Evolutionary conservation across 2,113 vertebrate species (phyloP), one percentile per base, ranked within the genome.

Genomic region (rabbit (Oryctolagus cuniculus)): DNA sequence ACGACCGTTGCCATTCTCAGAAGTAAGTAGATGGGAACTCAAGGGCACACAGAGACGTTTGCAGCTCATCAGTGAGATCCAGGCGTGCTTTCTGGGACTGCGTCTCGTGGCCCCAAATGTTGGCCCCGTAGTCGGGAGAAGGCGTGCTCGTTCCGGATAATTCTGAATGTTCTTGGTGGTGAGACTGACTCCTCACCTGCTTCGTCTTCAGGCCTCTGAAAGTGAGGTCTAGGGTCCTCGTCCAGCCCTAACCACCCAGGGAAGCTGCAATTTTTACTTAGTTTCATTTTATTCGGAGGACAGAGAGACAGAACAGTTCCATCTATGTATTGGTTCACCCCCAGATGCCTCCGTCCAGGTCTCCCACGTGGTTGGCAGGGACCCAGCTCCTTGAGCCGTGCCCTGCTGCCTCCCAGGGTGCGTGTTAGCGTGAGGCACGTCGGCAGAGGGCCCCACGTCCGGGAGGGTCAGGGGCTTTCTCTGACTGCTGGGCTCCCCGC

Each of bases 231-330:
- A 9, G 73, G 84, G 8, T 13, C n/a, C 36, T 2, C n/a, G 25
- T 27, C 29, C 36, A 10, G 0, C 77, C 51, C 55, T 38, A 10
- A 9, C 25, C 6, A 0, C n/a, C 69, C 19, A 0, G 11, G 16
- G 12, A 17, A 58, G 55, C 19, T 58, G 19, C 15, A 58, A 17
- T 15, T 16, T 58, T 58, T 58, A 58, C 19, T 58, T 58, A 58
- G 15, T 58, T 15, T 19, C 13, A 16, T 58, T 58, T 58, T 19
- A 58, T 58, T 58, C 19, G 19, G 19, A 58, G 55, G 55, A 6
- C 55, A 58, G 55, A 15, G 55, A 58, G 55, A 58, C 55, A 58
- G 55, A 58, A 58, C 19, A 58, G 16, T 58, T 58, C 15, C 13
- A 19, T 58, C 3, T 58, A 10, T 58, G 15, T 58, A 10, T 58